These are phyloP conservation scores for Microcebus tavaratra DNA, from an alignment of 2,113 vertebrate genomes.

Conservation along the genomic window DNA sequence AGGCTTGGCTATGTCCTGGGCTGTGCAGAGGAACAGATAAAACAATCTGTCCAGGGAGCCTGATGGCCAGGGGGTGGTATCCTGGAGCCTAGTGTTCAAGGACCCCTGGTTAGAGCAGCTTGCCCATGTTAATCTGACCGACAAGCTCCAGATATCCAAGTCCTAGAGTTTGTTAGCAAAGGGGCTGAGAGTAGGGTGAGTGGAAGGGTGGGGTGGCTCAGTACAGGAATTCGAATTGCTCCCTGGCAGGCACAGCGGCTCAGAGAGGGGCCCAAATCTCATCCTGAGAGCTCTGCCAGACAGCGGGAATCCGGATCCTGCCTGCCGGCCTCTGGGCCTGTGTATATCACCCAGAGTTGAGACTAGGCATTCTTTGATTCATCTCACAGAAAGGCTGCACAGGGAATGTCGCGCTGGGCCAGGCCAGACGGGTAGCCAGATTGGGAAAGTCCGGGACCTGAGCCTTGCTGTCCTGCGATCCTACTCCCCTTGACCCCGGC, in stretches of 20 bases:
- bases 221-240: not conserved
- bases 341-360: not conserved
- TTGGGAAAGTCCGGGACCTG: not conserved
- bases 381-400: not conserved
- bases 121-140: not conserved
- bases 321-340: not conserved
- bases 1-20: not conserved
- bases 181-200: no score
- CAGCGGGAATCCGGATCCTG: not conserved
- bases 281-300: not conserved
- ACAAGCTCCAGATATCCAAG: not conserved
- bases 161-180: not conserved
- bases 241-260: not conserved
- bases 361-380: not conserved
- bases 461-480: not conserved
- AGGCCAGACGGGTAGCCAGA: not conserved
- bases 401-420: not conserved
- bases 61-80: fast-evolving
- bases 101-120: not conserved
- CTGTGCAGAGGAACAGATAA: not conserved
- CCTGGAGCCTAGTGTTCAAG: not conserved
- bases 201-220: not conserved
- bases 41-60: not conserved
- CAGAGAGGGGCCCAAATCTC: not conserved
- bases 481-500: not conserved